Evolutionary conservation across 2,888 invertebrate genomes (phyloP), one percentile per base, ranked within the genome.

Genomic region (Cerceris ruficornis): DNA sequence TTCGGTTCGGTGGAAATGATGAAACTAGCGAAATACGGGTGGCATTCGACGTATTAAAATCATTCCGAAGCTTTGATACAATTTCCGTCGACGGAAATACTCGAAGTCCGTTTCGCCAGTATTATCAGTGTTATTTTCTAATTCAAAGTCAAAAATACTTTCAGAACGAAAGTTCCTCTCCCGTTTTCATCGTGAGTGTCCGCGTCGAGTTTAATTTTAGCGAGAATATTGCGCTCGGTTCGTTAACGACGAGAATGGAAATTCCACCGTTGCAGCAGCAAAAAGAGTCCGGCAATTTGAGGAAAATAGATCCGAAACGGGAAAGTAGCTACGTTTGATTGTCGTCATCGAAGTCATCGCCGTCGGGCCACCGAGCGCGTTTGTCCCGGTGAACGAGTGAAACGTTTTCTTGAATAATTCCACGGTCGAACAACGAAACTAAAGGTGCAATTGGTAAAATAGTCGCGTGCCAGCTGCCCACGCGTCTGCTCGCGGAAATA

Each of bases 201-300:
- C 46, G 1, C 1, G 46, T 1, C 9, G 46, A 6, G 11, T 11
- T 2, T 8, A 46, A 46, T 11, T 8, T 46, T 46, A 46, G 11
- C 46, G 28, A 28, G 28, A 28, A 28, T 4, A 28, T 28, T 28
- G 1, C 28, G 28, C 46, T 46, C 17, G 28, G 75, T 58, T 75
- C 73, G 75, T 66, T 75, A 61, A 60, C 57, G 55, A 61, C 5
- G 39, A 61, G 50, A 75, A 67, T 75, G 66, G 43, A 65, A 61
- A 72, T 66, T 66, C 13, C 14, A 43, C 55, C 7, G 42, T 65
- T 55, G 28, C 28, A 28, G 28, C 28, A 28, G 28, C 58, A 9
- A 46, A 13, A 66, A 43, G 15, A 60, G 14, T 42, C 49, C 15
- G 4, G 43, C 28, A 42, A 49, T 69, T 75, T 49, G 9, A 66